Base-by-base conservation (phyloP, 1,140 invertebrate genomes). In the Ptiloglossa arizonensis region DNA sequence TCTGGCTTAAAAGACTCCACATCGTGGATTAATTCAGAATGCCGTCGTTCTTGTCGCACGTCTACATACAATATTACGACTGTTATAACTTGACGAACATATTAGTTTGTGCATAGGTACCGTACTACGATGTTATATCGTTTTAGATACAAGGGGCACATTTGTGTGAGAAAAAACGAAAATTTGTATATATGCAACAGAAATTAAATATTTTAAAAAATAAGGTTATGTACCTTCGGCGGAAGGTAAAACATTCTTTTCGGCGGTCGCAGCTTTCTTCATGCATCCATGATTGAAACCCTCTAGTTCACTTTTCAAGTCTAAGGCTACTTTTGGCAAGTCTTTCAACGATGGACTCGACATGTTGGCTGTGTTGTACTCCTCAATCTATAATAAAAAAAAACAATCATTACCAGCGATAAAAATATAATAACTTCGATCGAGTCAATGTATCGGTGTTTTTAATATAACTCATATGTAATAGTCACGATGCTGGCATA, bases 261-360 rank as follows among this genome's bases (percentile, higher is more conserved):
- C 97, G 77, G 96, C 94, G 57, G 97, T 98, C 79, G 95, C 95
- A 9, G 97, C 96, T 84, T 97, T 96, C 89, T 97, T 97, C 91
- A 98, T 94, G 80, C 95, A 95, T 73, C 95, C 95, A 22, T 95
- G 94, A 87, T 97, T 97, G 93, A 98, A 98, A 13, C 95, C 95
- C 91, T 98, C 97, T 83, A 98, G 93, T 92, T 98, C 96, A 89
- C 95, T 96, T 92, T 98, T 98, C 63, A 98, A 94, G 90, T 97
- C 96, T 48, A 95, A 94, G 70, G 96, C 96, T 70, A 98, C 97
- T 94, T 97, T 97, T 74, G 97, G 97, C 67, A 98, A 94, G 92
- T 98, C 96, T 93, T 98, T 97, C 62, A 97, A 94, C 86, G 95
- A 95, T 91, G 96, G 96, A 86, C 93, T 94, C 86, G 94, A 94